Conservation (phyloP, 2,888 invertebrate genomes). For the Caenorhabditis imperialis region DNA sequence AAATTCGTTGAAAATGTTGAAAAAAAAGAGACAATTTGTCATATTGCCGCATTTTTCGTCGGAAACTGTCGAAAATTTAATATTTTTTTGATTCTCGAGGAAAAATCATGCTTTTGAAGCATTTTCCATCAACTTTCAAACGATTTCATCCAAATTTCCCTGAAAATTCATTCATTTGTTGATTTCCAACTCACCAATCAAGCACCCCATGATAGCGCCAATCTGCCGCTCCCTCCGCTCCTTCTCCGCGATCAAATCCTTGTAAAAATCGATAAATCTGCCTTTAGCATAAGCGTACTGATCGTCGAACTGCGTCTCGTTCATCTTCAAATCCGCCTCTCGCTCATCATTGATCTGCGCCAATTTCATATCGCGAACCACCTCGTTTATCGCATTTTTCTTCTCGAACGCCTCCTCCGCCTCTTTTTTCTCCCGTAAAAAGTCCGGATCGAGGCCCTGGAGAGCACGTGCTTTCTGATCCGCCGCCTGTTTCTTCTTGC, state of each 20-base stretch:
- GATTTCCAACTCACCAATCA: slow-evolving; percentile 10
- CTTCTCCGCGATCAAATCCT: slow-evolving; percentile 20
- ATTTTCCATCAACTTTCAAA: too few species aligned
- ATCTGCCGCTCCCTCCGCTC: slow-evolving; percentile 5
- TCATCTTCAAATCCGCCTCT: slow-evolving; percentile 23
- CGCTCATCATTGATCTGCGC: slow-evolving; percentile 27
- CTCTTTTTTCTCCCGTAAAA: slow-evolving; percentile 3
- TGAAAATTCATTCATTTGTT: not conserved
- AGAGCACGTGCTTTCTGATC: slow-evolving; percentile 2
- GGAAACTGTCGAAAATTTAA: too few species aligned
- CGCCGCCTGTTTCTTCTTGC: not conserved
- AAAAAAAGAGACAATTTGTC: too few species aligned
- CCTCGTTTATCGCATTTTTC: not conserved
- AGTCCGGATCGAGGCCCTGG: slow-evolving; percentile 2
- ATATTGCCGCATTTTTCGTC: too few species aligned
- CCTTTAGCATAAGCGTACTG: slow-evolving; percentile 10
- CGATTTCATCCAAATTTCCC: too few species aligned
- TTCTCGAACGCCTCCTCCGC: slow-evolving; percentile 3
- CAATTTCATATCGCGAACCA: slow-evolving; percentile 9
- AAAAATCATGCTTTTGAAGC: too few species aligned
- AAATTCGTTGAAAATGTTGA: too few species aligned
- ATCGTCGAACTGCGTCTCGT: slow-evolving; percentile 14
- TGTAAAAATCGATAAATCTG: slow-evolving; percentile 21
- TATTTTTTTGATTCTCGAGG: too few species aligned
- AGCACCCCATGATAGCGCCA: not conserved